phyloP scores from a whole-genome alignment of 2,888 invertebrate genomes.

The Coenonympha glycerion region DNA sequence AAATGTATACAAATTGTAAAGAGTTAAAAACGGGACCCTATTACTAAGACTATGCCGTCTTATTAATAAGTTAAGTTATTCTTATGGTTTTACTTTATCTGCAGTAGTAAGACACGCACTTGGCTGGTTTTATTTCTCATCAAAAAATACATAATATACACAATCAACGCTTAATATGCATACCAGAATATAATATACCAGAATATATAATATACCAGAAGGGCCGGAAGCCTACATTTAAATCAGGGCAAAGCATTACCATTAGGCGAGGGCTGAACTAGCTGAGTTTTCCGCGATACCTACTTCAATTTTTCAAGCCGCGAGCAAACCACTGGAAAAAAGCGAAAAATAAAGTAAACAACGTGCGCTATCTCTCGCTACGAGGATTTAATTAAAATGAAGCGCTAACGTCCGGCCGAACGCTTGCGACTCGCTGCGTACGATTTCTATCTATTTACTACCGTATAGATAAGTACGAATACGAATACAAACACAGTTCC shows the following conservation, averaged over 20 bases:
- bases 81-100: no score
- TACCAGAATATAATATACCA: not conserved
- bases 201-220: not conserved
- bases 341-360: constrained; percentile 33
- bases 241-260: constrained; percentile 33
- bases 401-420: constrained; percentile 40
- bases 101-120: no score
- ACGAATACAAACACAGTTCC: constrained; percentile 11
- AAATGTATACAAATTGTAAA: no score
- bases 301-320: constrained; percentile 40
- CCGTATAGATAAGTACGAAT: no score
- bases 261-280: constrained; percentile 37
- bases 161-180: not conserved
- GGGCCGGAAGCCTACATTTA: not conserved
- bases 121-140: no score
- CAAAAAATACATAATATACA: no score
- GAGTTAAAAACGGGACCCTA: no score
- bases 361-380: constrained; percentile 40
- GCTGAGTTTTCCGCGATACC: constrained; percentile 29
- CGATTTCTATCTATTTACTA: constrained; percentile 4
- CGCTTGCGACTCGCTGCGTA: constrained; percentile 19
- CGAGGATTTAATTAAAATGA: constrained; percentile 61
- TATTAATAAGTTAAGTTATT: no score
- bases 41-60: no score
- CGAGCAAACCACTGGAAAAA: constrained; percentile 39